Base-by-base conservation (phyloP, 2,113 vertebrate species). In the Anarhynchus alexandrinus region DNA sequence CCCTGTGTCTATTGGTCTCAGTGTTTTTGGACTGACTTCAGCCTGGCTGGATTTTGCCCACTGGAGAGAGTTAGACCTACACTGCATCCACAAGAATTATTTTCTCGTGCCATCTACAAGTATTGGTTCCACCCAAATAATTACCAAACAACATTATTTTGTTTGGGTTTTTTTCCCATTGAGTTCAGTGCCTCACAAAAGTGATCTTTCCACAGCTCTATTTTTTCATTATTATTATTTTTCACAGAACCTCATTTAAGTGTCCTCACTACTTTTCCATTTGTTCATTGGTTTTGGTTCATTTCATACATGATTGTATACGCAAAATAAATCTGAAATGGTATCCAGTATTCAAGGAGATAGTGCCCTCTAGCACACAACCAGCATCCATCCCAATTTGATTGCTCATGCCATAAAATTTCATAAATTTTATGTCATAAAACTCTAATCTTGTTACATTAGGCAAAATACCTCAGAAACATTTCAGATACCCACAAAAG, bases 361-460 rank as follows among this genome's bases (percentile, higher is more conserved):
- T 90, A 91, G 90, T 96, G 93, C 95, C 94, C 92, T 93, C 91
- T 97, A 94, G 76, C 86, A 91, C 29, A 95, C 58, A 95, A 85
- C 42, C 72, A 86, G 61, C 88, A 93, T 77, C 83, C 90, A 47
- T 86, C 61, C 89, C 77, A 59, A 34, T 57, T 36, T 2, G 42
- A 93, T 74, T 52, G 81, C 57, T 94, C 42, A 5, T 43, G 80
- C 65, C 91, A 96, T 84, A 94, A 93, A 94, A 95, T 84, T 86
- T 87, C 74, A 89, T 64, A 89, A 89, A 84, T 90, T 96, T 91
- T 82, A 42, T 94, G 86, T 93, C 89, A 93, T 84, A 92, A 95
- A 91, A 88, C 58, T 91, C 91, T 97, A 93, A 97, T 95, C 94
- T 97, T 86, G 95, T 96, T 97, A 96, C 81, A 91, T 86, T 96